These are phyloP conservation scores for Caranx melampygus DNA, from an alignment of 2,113 vertebrate species.

Conservation along the genomic window DNA sequence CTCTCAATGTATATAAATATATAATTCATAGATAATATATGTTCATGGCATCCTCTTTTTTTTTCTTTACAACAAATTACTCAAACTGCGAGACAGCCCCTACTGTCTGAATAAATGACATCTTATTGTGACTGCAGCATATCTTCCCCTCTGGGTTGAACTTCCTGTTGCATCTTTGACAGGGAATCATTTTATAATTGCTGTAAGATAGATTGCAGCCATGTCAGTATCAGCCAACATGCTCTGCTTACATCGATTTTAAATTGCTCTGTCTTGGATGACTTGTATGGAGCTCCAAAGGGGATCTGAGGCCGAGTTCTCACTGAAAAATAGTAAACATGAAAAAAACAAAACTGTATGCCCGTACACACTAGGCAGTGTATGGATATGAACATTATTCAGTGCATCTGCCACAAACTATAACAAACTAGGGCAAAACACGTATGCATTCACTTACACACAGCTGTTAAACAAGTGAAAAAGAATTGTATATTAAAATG, in stretches of 20 bases:
- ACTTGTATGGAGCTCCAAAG: constrained; percentile 31
- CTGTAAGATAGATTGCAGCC: constrained; percentile 36
- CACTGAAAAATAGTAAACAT: not conserved
- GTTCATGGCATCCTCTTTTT: not conserved
- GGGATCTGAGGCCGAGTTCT: constrained; percentile 20
- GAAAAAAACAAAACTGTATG: not conserved
- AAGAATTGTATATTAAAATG: too few relatives aligned
- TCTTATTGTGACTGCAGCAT: constrained; percentile 29
- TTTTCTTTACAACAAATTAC: constrained; percentile 6
- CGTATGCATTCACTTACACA: too few relatives aligned
- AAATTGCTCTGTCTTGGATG: constrained; percentile 50
- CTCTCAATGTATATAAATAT: too few relatives aligned
- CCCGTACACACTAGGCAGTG: not conserved
- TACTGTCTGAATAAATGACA: not conserved
- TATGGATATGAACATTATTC: constrained; percentile 25
- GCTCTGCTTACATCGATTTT: constrained; percentile 42
- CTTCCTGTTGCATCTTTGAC: constrained; percentile 35
- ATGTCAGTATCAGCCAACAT: constrained; percentile 43
- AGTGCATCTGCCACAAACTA: not conserved
- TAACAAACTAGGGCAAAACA: not conserved
- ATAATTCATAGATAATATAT: not conserved
- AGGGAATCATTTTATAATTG: constrained; percentile 54
- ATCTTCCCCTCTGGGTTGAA: constrained; percentile 29
- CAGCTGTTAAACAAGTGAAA: too few relatives aligned
- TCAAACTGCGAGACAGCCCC: constrained; percentile 18